Percentiles rank a stretch among this genome's conserved stretches.
Evolutionary conservation across 2,888 invertebrate species (phyloP).

Genomic region (Parascotia fuliginaria): DNA sequence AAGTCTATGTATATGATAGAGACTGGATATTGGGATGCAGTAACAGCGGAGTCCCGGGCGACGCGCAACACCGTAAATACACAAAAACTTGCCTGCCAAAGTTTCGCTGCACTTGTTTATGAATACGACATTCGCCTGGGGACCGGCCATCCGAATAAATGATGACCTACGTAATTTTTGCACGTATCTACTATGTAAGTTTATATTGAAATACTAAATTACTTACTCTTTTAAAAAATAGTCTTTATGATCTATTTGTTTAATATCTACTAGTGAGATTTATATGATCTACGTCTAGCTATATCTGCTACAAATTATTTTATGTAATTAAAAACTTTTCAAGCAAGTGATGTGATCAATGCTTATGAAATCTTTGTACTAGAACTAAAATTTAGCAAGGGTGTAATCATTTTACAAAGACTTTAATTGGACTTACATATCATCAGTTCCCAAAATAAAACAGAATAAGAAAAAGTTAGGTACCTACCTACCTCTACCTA

Average conservation of each 20-base stretch:
- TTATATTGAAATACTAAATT: conserved; percentile 40
- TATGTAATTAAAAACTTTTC: too few relatives aligned
- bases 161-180: conserved; percentile 51
- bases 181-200: conserved; percentile 24
- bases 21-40: conserved; percentile 59
- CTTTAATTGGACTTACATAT: too few relatives aligned
- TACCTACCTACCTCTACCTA: too few relatives aligned
- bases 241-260: neutral
- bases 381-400: too few relatives aligned
- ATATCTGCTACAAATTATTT: too few relatives aligned
- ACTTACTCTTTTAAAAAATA: conserved; percentile 8
- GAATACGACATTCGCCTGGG: conserved; percentile 64
- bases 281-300: too few relatives aligned
- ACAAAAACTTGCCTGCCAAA: conserved; percentile 79
- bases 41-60: conserved; percentile 26
- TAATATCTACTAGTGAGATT: too few relatives aligned
- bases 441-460: too few relatives aligned
- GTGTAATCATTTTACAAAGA: too few relatives aligned
- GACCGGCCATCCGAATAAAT: conserved; percentile 59
- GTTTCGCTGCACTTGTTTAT: conserved; percentile 77
- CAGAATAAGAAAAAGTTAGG: too few relatives aligned
- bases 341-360: too few relatives aligned
- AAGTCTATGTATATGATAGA: conserved; percentile 54
- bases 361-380: too few relatives aligned
- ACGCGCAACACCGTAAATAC: conserved; percentile 69